phyloP scores from a whole-genome alignment of 1,140 invertebrate genomes.

The Mycetomoellerius zeteki region DNA sequence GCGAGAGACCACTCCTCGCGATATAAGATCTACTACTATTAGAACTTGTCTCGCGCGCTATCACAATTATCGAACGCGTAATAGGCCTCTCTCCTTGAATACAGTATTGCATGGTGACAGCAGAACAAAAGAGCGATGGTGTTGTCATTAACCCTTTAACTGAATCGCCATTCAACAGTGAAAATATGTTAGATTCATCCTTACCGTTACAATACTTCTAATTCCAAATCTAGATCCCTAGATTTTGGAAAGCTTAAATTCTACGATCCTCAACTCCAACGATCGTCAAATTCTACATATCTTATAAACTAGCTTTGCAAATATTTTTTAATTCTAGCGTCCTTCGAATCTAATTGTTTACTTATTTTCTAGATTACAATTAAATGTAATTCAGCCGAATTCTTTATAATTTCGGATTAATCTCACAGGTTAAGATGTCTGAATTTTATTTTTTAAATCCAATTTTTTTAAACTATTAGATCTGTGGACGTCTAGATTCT shows the following conservation, averaged over 20 bases:
- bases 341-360: background rate
- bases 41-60: conserved; percentile 80
- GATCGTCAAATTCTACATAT: background rate
- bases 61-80: conserved; percentile 78
- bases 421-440: background rate
- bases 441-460: background rate
- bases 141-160: conserved; percentile 55
- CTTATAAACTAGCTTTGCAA: conserved; percentile 15
- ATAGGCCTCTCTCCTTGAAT: conserved; percentile 47
- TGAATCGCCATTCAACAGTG: background rate
- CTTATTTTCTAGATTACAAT: background rate
- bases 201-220: conserved; percentile 23
- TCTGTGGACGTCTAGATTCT: background rate
- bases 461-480: conserved; percentile 16
- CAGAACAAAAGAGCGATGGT: conserved; percentile 37
- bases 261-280: conserved; percentile 7
- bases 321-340: background rate
- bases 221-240: conserved; percentile 1
- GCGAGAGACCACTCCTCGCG: conserved; percentile 76
- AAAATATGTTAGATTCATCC: background rate
- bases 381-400: background rate
- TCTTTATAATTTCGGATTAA: background rate
- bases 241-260: conserved; percentile 14
- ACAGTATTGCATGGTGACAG: conserved; percentile 66
- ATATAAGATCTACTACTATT: conserved; percentile 79